Conservation (phyloP, 2,113 vertebrate species). For the Atrichornis clamosus region DNA sequence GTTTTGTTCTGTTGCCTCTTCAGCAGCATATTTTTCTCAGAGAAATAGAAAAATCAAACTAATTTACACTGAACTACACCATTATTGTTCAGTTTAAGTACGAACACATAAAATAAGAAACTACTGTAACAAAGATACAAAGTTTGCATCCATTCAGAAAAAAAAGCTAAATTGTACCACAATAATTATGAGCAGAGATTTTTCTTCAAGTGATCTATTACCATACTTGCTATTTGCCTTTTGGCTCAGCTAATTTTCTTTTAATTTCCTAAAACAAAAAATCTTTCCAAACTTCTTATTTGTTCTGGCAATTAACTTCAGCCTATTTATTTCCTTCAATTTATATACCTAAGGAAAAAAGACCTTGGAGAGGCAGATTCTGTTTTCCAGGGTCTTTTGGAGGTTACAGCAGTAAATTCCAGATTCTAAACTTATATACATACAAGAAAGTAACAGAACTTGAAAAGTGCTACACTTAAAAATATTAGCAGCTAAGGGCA, state of each 20-base stretch:
- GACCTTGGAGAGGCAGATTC: neutral
- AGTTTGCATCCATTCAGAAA: neutral
- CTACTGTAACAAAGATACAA: neutral
- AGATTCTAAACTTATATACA: neutral
- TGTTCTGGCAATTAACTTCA: slow-evolving; percentile 13
- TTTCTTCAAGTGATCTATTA: neutral
- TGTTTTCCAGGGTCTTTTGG: slow-evolving; percentile 2
- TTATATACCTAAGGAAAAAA: neutral
- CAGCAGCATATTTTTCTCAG: neutral
- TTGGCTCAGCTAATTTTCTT: neutral
- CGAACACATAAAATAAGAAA: neutral
- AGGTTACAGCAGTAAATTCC: slow-evolving; percentile 35
- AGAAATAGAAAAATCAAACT: neutral
- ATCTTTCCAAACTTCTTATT: slow-evolving; percentile 3
- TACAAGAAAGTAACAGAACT: neutral
- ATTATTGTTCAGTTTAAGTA: neutral
- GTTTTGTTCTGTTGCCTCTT: neutral
- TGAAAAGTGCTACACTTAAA: neutral
- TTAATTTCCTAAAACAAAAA: neutral
- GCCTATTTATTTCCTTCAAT: slow-evolving; percentile 17
- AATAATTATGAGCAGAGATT: neutral
- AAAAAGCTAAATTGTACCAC: neutral
- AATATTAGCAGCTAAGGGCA: neutral
- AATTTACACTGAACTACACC: neutral
- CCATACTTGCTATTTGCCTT: neutral